phyloP scores from a whole-genome alignment of 2,888 invertebrate genomes.

The Cyclophora punctaria region DNA sequence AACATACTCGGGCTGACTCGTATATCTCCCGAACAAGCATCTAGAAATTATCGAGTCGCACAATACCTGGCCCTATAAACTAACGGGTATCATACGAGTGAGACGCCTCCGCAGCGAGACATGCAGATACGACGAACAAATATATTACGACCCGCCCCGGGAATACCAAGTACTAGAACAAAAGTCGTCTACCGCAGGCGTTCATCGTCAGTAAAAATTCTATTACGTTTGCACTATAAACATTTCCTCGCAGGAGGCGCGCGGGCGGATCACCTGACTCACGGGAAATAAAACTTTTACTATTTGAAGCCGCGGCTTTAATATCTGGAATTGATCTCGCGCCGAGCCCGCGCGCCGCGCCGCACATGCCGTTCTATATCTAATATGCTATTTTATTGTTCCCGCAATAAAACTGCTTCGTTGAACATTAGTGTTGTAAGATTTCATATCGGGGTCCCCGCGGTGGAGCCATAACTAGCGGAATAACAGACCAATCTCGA shows the following conservation, averaged over 20 bases:
- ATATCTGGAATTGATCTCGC: conserved; percentile 43
- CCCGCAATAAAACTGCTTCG: conserved; percentile 28
- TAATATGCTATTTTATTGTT: conserved; percentile 34
- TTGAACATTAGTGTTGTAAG: conserved; percentile 29
- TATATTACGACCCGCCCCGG: conserved; percentile 1
- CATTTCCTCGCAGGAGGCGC: conserved; percentile 18
- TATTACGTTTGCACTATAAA: conserved; percentile 34
- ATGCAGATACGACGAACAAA: neutral
- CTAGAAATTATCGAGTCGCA: too few relatives aligned
- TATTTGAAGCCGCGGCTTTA: conserved; percentile 36
- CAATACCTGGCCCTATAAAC: too few relatives aligned
- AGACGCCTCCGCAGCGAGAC: too few relatives aligned
- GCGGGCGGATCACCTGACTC: conserved; percentile 27
- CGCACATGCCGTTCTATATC: conserved; percentile 14
- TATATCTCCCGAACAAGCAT: conserved; percentile 2
- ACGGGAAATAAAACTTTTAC: conserved; percentile 54
- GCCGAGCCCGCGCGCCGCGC: conserved; percentile 4
- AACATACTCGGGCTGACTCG: conserved; percentile 5
- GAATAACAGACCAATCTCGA: conserved; percentile 22
- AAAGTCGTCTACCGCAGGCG: conserved; percentile 9
- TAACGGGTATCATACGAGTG: too few relatives aligned
- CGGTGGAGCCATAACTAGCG: conserved; percentile 8
- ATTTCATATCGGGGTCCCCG: conserved; percentile 17
- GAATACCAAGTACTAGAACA: conserved; percentile 12
- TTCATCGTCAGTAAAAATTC: conserved; percentile 38